phyloP scores from a whole-genome alignment of 1,140 invertebrate species.

The Drosophila grimshawi region DNA sequence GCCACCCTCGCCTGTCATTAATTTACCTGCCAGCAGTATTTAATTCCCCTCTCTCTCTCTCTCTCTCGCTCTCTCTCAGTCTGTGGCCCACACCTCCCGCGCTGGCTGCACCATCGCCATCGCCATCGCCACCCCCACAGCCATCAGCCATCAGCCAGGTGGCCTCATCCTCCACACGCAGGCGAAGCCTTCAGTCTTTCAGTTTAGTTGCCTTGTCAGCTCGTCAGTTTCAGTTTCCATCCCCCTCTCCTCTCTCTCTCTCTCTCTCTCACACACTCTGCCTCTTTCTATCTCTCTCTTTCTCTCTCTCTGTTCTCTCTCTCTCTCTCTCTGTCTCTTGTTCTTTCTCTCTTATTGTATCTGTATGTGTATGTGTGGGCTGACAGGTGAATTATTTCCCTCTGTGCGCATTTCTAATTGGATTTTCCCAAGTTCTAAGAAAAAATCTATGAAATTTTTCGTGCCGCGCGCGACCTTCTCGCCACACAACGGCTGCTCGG shows the following conservation, averaged over 20 bases:
- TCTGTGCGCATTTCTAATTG: slow-evolving; percentile 83
- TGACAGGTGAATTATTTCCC: slow-evolving; percentile 84
- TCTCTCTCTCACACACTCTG: neutral
- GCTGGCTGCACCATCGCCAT: no score
- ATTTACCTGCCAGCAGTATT: slow-evolving; percentile 47
- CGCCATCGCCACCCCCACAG: no score
- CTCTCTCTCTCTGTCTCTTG: slow-evolving; percentile 9
- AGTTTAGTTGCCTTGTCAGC: slow-evolving; percentile 70
- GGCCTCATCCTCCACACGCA: slow-evolving; percentile 49
- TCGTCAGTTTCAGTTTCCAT: slow-evolving; percentile 71
- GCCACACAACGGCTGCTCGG: neutral
- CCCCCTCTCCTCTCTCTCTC: slow-evolving; percentile 22
- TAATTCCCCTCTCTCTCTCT: slow-evolving; percentile 10
- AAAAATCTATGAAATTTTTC: slow-evolving; percentile 83
- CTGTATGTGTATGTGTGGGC: slow-evolving; percentile 49
- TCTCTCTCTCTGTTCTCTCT: neutral
- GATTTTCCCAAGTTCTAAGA: slow-evolving; percentile 84
- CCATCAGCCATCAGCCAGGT: no score
- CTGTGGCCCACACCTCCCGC: no score
- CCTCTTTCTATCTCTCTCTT: neutral
- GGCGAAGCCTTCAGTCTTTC: slow-evolving; percentile 66
- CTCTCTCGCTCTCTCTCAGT: no score
- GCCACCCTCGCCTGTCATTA: slow-evolving; percentile 55
- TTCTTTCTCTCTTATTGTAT: neutral
- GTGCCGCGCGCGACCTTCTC: slow-evolving; percentile 28